Conservation (phyloP, 1,140 invertebrate genomes). For the Heterodera carotae region DNA sequence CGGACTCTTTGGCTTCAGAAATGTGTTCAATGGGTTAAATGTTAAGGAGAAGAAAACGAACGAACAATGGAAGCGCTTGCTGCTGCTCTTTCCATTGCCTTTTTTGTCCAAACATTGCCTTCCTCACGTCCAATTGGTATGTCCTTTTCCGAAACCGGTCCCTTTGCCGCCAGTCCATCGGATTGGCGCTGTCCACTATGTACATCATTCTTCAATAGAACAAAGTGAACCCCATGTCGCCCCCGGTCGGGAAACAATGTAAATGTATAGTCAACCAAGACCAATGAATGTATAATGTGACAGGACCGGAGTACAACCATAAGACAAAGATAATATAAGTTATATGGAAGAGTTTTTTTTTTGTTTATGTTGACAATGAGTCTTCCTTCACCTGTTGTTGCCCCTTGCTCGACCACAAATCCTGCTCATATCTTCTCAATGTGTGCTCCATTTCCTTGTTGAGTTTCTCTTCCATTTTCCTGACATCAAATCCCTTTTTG, state of each 20-base stretch:
- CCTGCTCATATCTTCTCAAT: slow-evolving; percentile 88
- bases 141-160: slow-evolving; percentile 34
- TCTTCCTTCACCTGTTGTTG: slow-evolving; percentile 8
- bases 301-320: no score
- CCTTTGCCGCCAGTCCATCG: slow-evolving; percentile 48
- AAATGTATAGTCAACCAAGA: no score
- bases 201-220: slow-evolving; percentile 7
- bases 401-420: slow-evolving; percentile 73
- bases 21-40: slow-evolving; percentile 33
- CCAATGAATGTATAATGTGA: no score
- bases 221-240: no score
- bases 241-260: no score
- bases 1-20: slow-evolving; percentile 54
- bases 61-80: slow-evolving; percentile 58
- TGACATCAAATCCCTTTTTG: slow-evolving; percentile 34
- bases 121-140: slow-evolving; percentile 15
- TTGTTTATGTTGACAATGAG: slow-evolving; percentile 13
- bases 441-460: slow-evolving; percentile 95
- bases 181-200: background rate
- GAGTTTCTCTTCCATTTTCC: slow-evolving; percentile 72
- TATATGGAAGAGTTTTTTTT: no score
- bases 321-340: no score
- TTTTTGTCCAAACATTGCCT: slow-evolving; percentile 58
- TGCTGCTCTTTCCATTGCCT: slow-evolving; percentile 62
- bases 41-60: slow-evolving; percentile 1